Percentiles rank a stretch among this genome's conserved stretches.
phyloP scores from a whole-genome alignment of 2,888 invertebrate species.

The Acrobasis suavella region DNA sequence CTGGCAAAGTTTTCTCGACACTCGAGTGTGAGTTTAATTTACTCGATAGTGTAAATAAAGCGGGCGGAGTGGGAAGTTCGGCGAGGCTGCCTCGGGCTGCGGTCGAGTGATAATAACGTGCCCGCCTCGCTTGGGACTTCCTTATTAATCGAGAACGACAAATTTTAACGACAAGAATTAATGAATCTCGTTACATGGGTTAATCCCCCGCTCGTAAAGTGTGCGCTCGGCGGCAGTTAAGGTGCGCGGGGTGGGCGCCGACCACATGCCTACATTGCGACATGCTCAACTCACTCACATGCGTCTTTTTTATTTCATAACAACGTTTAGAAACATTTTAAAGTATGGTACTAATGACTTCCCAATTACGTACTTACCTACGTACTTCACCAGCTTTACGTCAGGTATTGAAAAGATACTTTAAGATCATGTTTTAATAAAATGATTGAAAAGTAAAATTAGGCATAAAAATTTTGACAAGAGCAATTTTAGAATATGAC shows the following conservation, averaged over 20 bases:
- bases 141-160: constrained; percentile 84
- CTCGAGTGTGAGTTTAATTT: constrained; percentile 82
- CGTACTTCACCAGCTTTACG: no score
- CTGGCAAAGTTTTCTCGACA: constrained; percentile 80
- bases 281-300: constrained; percentile 19
- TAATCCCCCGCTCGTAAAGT: constrained; percentile 82
- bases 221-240: constrained; percentile 74
- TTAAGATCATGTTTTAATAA: neutral
- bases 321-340: neutral
- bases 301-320: neutral
- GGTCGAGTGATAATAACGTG: constrained; percentile 80
- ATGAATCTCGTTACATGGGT: constrained; percentile 84
- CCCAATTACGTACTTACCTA: no score
- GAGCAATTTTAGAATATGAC: no score
- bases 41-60: constrained; percentile 84
- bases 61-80: constrained; percentile 79
- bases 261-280: constrained; percentile 37
- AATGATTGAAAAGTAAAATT: neutral
- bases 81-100: constrained; percentile 66
- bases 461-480: no score
- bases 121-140: constrained; percentile 68
- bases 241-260: constrained; percentile 61
- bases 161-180: constrained; percentile 84
- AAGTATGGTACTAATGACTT: no score
- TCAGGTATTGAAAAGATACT: no score